phyloP scores from a whole-genome alignment of 2,113 vertebrate genomes.

The Poecile atricapillus region DNA sequence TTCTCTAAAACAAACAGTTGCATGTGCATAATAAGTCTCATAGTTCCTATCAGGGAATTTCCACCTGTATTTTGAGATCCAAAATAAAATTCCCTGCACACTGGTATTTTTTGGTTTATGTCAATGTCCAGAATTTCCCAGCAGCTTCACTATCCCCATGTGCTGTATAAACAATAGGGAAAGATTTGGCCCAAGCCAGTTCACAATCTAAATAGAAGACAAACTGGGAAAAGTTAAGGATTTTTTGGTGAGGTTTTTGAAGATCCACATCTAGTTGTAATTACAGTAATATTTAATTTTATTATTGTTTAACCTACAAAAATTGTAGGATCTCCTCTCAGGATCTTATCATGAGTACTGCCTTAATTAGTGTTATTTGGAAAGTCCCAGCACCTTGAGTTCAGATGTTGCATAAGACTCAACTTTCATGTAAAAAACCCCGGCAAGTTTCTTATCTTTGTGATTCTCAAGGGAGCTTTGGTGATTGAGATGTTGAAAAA shows the following conservation, averaged over 20 bases:
- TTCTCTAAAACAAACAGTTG: neutral
- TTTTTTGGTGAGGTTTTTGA: neutral
- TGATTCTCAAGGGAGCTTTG: neutral
- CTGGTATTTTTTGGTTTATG: neutral
- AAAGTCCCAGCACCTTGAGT: conserved; percentile 19
- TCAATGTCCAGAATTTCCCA: neutral
- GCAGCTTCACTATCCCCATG: neutral
- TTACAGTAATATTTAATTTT: neutral
- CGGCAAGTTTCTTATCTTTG: neutral
- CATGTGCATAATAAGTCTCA: neutral
- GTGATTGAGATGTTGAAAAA: neutral
- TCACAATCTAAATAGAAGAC: neutral
- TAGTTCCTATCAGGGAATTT: neutral
- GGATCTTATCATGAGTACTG: neutral
- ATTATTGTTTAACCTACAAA: neutral
- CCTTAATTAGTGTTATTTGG: neutral
- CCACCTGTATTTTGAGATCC: neutral
- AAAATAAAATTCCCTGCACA: neutral
- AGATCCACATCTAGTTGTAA: neutral
- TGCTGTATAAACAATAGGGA: neutral
- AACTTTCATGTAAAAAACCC: neutral
- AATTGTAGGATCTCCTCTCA: neutral
- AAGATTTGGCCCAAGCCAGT: neutral
- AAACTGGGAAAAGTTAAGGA: neutral
- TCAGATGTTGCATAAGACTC: neutral